Conservation (phyloP, 2,888 invertebrate species). For the Spodoptera picta region DNA sequence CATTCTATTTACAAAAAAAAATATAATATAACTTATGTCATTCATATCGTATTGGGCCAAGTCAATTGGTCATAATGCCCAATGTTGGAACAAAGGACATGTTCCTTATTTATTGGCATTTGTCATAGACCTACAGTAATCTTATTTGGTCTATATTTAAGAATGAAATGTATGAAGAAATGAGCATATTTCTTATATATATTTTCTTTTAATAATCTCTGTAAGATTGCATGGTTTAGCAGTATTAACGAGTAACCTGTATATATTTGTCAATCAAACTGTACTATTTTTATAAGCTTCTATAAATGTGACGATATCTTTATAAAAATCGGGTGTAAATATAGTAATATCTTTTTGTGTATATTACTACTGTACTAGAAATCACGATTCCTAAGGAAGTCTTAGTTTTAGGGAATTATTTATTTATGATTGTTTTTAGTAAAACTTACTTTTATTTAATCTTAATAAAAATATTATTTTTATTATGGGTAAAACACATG, state of each 20-base stretch:
- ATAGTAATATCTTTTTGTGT: neutral
- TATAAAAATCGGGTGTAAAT: neutral
- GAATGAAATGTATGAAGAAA: neutral
- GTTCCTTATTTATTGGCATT: too few species aligned
- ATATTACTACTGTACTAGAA: too few species aligned
- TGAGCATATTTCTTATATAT: neutral
- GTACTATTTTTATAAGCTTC: neutral
- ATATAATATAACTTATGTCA: neutral
- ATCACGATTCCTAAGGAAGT: too few species aligned
- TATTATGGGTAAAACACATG: too few species aligned
- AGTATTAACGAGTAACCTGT: conserved; percentile 25
- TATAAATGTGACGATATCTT: neutral
- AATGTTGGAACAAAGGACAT: too few species aligned
- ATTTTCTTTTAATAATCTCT: neutral
- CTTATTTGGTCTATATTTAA: too few species aligned
- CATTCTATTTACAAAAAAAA: conserved; percentile 11
- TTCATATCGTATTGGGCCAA: conserved; percentile 23
- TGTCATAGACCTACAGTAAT: too few species aligned
- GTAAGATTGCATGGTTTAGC: conserved; percentile 14
- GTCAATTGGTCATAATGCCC: conserved; percentile 6
- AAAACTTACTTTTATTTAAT: too few species aligned
- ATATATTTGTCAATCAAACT: conserved; percentile 3
- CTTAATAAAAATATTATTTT: too few species aligned
- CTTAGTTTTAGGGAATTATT: too few species aligned
- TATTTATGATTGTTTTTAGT: too few species aligned